Conservation (phyloP, 2,797 vertebrate genomes). For the Rachycentron canadum region DNA sequence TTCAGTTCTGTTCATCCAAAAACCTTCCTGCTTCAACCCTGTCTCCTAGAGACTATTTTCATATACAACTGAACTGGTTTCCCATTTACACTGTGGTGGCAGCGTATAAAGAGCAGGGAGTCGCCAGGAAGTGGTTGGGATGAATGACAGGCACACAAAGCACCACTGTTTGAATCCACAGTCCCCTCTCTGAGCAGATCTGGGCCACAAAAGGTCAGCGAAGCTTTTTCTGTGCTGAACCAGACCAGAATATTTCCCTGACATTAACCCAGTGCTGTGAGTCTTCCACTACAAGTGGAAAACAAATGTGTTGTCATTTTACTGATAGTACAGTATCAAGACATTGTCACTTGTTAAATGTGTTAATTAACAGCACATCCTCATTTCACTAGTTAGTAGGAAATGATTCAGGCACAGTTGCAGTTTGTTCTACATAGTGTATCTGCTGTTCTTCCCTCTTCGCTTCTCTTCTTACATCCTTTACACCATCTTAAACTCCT, state of each 20-base stretch:
- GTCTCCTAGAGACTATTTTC: too few relatives aligned
- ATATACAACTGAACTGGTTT: too few relatives aligned
- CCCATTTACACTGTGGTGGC: too few relatives aligned
- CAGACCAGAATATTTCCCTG: neutral
- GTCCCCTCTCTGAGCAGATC: too few relatives aligned
- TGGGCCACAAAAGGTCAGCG: too few relatives aligned
- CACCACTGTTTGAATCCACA: too few relatives aligned
- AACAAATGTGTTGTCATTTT: neutral
- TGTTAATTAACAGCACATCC: neutral
- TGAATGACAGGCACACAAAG: too few relatives aligned
- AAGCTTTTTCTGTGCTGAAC: too few relatives aligned
- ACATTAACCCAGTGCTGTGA: neutral
- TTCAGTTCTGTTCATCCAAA: neutral
- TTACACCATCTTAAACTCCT: neutral
- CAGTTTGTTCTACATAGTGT: neutral
- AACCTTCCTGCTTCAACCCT: too few relatives aligned
- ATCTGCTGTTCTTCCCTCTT: neutral
- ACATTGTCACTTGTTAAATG: neutral
- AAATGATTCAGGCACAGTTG: neutral
- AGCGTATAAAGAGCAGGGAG: too few relatives aligned
- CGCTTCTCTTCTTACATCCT: conserved; percentile 1
- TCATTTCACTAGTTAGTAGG: neutral
- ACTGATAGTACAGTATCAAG: neutral
- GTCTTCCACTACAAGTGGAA: too few relatives aligned
- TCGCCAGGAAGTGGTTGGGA: too few relatives aligned